Evolutionary conservation across 1,140 invertebrate genomes (phyloP).

Genomic region (Drosophila albomicans): DNA sequence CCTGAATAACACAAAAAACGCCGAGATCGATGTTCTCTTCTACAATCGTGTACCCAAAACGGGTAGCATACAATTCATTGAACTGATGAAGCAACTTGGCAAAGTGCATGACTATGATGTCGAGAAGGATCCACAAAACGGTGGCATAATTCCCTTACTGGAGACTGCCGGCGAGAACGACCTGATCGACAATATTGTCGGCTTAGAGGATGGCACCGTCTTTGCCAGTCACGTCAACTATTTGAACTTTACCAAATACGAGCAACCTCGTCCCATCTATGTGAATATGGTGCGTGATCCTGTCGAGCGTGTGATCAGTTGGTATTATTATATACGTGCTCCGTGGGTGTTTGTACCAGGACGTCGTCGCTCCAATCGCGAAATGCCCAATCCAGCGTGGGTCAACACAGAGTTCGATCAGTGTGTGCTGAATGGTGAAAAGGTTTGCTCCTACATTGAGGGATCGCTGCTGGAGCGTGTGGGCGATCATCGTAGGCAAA

Average conservation of each 20-base stretch:
- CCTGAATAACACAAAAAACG: constrained; percentile 92
- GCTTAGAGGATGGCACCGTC: constrained; percentile 68
- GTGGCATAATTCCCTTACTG: constrained; percentile 62
- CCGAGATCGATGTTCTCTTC: constrained; percentile 91
- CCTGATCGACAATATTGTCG: constrained; percentile 69
- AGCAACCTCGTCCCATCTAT: constrained; percentile 92
- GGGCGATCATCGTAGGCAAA: constrained; percentile 90
- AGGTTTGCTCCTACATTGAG: constrained; percentile 91
- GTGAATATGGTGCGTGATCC: constrained; percentile 95
- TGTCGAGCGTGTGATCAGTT: constrained; percentile 94
- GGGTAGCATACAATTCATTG: constrained; percentile 93
- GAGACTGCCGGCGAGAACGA: constrained; percentile 60
- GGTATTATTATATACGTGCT: constrained; percentile 93
- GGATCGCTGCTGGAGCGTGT: constrained; percentile 93
- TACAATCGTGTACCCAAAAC: constrained; percentile 96
- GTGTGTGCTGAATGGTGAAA: constrained; percentile 92
- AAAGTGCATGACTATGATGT: constrained; percentile 88
- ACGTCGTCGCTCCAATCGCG: constrained; percentile 88
- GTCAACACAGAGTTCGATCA: constrained; percentile 91
- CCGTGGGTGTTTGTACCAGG: constrained; percentile 88
- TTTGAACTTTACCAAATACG: constrained; percentile 89
- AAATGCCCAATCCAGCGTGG: constrained; percentile 93
- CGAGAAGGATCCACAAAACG: constrained; percentile 73
- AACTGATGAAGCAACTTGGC: constrained; percentile 90
- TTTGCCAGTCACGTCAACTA: constrained; percentile 79